Evolutionary conservation across 2,113 vertebrate genomes (phyloP).

Genomic region (Hypomesus transpacificus): DNA sequence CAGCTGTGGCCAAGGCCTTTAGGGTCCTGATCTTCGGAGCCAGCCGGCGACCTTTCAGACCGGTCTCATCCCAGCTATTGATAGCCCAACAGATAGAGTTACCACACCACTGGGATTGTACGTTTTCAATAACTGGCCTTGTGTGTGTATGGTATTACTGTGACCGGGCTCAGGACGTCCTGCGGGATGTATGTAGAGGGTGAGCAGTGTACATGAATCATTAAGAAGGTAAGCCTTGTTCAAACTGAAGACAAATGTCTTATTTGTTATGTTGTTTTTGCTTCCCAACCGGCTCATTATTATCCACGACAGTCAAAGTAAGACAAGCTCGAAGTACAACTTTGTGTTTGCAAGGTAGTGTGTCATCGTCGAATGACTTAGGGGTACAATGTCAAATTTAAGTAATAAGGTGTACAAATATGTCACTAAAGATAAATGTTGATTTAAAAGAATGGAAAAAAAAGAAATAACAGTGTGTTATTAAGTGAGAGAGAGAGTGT

Average conservation of each 20-base stretch:
- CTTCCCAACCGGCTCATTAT: no score
- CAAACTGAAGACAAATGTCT: no score
- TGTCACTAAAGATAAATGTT: constrained; percentile 61
- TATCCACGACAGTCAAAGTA: no score
- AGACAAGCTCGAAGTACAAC: not conserved
- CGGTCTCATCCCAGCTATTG: constrained; percentile 59
- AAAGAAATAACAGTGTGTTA: no score
- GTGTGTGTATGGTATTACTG: constrained; percentile 18
- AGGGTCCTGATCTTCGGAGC: constrained; percentile 53
- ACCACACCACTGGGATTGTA: constrained; percentile 61
- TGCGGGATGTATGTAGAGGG: not conserved
- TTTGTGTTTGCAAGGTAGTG: not conserved
- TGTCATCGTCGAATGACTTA: no score
- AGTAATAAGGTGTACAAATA: constrained; percentile 39
- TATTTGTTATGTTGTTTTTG: no score
- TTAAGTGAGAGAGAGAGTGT: no score
- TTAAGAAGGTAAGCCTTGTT: no score
- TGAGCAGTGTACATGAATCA: no score
- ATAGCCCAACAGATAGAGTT: constrained; percentile 59
- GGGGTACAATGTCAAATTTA: not conserved
- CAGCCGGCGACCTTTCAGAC: constrained; percentile 62
- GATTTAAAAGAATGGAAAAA: not conserved
- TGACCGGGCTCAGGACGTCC: constrained; percentile 11
- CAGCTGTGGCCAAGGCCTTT: constrained; percentile 41
- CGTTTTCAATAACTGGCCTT: constrained; percentile 56